These are phyloP conservation scores for Rotaria macrura DNA, from an alignment of 2,888 invertebrate genomes.

Conservation along the genomic window DNA sequence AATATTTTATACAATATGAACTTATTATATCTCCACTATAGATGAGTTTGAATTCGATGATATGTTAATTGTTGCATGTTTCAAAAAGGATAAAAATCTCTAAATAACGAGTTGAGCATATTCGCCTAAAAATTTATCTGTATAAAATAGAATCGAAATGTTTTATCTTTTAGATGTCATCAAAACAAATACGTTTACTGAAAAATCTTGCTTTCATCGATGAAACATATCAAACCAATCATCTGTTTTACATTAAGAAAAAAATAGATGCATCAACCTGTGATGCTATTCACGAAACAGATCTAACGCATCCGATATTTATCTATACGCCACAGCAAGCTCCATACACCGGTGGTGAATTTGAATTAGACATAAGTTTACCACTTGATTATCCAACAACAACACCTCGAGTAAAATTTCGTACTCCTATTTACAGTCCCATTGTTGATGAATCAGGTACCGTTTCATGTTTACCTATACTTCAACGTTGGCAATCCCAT, in stretches of 20 bases:
- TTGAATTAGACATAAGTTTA: background rate
- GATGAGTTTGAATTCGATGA: too few relatives aligned
- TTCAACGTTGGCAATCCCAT: background rate
- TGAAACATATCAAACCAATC: background rate
- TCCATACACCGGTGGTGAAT: conserved; percentile 9
- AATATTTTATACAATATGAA: too few relatives aligned
- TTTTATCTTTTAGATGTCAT: background rate
- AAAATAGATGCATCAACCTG: background rate
- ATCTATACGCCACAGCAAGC: background rate
- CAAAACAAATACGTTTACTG: background rate
- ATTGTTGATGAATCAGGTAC: background rate
- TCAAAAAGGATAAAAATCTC: too few relatives aligned
- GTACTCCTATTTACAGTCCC: background rate
- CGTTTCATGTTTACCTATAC: background rate
- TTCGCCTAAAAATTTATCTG: background rate
- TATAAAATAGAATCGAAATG: too few relatives aligned
- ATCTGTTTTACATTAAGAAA: background rate
- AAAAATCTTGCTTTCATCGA: background rate
- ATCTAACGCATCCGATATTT: conserved; percentile 5
- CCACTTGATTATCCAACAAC: conserved; percentile 10
- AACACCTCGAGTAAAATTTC: background rate
- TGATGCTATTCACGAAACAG: background rate
- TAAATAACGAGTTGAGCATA: background rate
- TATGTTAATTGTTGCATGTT: too few relatives aligned
- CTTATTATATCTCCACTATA: too few relatives aligned